A percentile compares a stretch with the other conserved stretches of the same genome.
Conservation (phyloP, 2,888 invertebrate genomes). For the Mystacides longicornis region DNA sequence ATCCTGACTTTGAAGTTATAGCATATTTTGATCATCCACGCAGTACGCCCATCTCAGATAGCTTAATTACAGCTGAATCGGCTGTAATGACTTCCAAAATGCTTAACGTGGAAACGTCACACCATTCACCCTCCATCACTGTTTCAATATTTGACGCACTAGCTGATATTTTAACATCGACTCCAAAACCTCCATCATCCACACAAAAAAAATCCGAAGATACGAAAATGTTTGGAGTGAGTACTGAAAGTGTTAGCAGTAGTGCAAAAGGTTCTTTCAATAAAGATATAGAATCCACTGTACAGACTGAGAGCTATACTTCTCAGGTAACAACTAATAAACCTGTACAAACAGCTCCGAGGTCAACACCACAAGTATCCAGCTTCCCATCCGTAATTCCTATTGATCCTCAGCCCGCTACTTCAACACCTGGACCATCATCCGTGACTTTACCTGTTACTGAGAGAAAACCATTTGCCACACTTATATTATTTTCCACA, state of each 20-base stretch:
- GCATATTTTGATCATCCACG: conserved; percentile 46
- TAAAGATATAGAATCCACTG: conserved; percentile 18
- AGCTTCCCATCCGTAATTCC: conserved; percentile 9
- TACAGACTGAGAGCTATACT: conserved; percentile 23
- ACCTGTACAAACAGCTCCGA: conserved; percentile 43
- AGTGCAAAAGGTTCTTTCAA: conserved; percentile 18
- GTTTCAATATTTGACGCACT: conserved; percentile 53
- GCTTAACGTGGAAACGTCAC: conserved; percentile 50
- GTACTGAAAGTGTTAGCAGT: conserved; percentile 32
- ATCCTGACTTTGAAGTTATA: conserved; percentile 46
- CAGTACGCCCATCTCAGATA: conserved; percentile 44
- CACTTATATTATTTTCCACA: conserved; percentile 44
- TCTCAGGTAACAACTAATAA: conserved; percentile 35
- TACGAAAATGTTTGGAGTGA: conserved; percentile 41
- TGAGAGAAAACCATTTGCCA: conserved; percentile 45
- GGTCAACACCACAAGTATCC: conserved; percentile 12
- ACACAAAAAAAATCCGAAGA: conserved; percentile 11
- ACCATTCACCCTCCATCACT: conserved; percentile 51
- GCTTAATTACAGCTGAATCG: conserved; percentile 46
- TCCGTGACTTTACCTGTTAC: conserved; percentile 22
- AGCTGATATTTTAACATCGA: conserved; percentile 50
- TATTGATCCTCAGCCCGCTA: neutral
- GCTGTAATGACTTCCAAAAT: conserved; percentile 42
- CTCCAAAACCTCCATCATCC: conserved; percentile 34
- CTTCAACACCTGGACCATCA: conserved; percentile 1